Percentiles rank a stretch among this genome's conserved stretches.
These are phyloP conservation scores for Oceanodroma tethys DNA, from an alignment of 2,113 vertebrate genomes.

Conservation along the genomic window DNA sequence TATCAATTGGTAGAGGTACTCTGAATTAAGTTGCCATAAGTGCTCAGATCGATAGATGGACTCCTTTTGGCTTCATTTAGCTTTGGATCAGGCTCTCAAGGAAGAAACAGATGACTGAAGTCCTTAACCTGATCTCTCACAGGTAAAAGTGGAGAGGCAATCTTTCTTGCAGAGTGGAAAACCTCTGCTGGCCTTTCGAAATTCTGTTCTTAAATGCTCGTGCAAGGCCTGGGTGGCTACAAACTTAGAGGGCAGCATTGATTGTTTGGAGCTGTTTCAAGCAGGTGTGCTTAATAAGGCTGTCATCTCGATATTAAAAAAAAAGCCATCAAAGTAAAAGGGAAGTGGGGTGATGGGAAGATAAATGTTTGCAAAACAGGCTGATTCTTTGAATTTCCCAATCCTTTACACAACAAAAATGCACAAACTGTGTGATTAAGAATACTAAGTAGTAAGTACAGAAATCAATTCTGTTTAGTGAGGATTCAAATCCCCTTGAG, in stretches of 20 bases:
- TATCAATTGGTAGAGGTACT: neutral
- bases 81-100: neutral
- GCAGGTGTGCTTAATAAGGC: neutral
- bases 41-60: neutral
- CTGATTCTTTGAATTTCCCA: neutral
- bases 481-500: conserved; percentile 64
- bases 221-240: neutral
- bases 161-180: conserved; percentile 31
- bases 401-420: conserved; percentile 46
- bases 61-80: neutral
- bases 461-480: conserved; percentile 64
- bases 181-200: conserved; percentile 1
- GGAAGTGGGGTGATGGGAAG: neutral
- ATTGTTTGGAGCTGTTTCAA: neutral
- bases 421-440: conserved; percentile 24
- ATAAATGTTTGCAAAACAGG: conserved; percentile 27
- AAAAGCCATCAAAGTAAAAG: neutral
- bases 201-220: neutral
- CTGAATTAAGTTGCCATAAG: neutral
- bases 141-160: neutral
- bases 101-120: neutral
- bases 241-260: neutral
- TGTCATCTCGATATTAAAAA: neutral
- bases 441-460: conserved; percentile 48
- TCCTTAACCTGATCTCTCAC: neutral